Conservation (phyloP, 2,113 vertebrate genomes). For the Colistium nudipinnis region DNA sequence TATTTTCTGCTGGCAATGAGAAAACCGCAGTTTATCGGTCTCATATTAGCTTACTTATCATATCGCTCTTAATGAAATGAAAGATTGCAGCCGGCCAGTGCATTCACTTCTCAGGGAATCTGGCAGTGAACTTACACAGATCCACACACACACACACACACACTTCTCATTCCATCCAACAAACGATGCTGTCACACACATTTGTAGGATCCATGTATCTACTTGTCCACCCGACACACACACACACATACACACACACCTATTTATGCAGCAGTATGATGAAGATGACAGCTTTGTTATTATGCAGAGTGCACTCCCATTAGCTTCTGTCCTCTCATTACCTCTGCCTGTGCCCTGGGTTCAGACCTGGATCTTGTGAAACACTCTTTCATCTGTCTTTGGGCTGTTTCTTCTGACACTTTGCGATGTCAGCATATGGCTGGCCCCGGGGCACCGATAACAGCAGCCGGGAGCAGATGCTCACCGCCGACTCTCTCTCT, state of each 20-base stretch:
- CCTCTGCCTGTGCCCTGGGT: slow-evolving; percentile 35
- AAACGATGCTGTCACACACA: not conserved
- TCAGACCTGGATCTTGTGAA: slow-evolving; percentile 53
- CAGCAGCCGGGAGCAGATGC: slow-evolving; percentile 61
- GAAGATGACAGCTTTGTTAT: slow-evolving; percentile 42
- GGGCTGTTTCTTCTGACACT: slow-evolving; percentile 60
- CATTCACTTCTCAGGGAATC: not conserved
- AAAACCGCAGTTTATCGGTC: not conserved
- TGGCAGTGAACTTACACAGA: not conserved
- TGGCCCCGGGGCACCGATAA: slow-evolving; percentile 52
- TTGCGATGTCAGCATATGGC: slow-evolving; percentile 67
- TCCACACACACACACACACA: no score
- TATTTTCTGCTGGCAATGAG: not conserved
- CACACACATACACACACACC: not conserved
- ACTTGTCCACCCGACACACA: no score
- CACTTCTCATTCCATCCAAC: no score
- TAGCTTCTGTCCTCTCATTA: slow-evolving; percentile 49
- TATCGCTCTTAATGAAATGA: not conserved
- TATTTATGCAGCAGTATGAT: slow-evolving; percentile 22
- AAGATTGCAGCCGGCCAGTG: slow-evolving; percentile 6
- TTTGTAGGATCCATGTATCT: not conserved
- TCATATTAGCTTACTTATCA: not conserved
- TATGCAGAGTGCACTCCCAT: slow-evolving; percentile 41
- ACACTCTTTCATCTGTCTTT: slow-evolving; percentile 63
- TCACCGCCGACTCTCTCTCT: slow-evolving; percentile 3